phyloP scores from a whole-genome alignment of 2,113 vertebrate genomes.

The Paratilapia polleni region DNA sequence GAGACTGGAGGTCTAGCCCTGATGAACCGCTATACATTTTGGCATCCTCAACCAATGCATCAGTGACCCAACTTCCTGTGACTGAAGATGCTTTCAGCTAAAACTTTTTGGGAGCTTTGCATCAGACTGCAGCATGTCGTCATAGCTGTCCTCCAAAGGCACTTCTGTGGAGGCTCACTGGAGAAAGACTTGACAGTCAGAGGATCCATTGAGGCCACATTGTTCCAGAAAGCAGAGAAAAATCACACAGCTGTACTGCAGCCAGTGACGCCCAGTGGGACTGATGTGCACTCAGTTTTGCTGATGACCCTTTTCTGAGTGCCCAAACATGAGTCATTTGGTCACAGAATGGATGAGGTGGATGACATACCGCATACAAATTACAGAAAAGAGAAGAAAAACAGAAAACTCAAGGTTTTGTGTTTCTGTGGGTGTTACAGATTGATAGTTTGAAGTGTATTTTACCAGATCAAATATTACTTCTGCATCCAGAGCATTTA shows the following conservation, averaged over 20 bases:
- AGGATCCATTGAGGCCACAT: neutral
- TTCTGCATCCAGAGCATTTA: neutral
- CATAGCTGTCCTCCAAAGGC: too few relatives aligned
- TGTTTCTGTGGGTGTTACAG: neutral
- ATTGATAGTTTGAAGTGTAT: neutral
- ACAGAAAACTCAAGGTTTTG: neutral
- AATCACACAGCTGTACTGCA: neutral
- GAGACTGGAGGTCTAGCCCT: too few relatives aligned
- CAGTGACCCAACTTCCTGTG: too few relatives aligned
- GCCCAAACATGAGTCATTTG: neutral
- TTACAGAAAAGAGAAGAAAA: slow-evolving; percentile 4
- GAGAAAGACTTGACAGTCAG: neutral
- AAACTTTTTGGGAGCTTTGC: too few relatives aligned
- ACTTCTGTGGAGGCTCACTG: neutral
- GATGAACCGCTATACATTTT: too few relatives aligned
- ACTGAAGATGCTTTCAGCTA: too few relatives aligned
- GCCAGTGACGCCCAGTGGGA: neutral
- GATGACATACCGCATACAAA: neutral
- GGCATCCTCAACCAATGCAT: too few relatives aligned
- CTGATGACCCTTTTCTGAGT: neutral
- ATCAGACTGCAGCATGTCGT: too few relatives aligned
- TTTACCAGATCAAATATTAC: neutral
- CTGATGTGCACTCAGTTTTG: neutral
- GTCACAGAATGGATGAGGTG: neutral
- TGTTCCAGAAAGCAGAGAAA: neutral